These are phyloP conservation scores for Sula dactylatra DNA, from an alignment of 2,113 vertebrate species.

Conservation along the genomic window DNA sequence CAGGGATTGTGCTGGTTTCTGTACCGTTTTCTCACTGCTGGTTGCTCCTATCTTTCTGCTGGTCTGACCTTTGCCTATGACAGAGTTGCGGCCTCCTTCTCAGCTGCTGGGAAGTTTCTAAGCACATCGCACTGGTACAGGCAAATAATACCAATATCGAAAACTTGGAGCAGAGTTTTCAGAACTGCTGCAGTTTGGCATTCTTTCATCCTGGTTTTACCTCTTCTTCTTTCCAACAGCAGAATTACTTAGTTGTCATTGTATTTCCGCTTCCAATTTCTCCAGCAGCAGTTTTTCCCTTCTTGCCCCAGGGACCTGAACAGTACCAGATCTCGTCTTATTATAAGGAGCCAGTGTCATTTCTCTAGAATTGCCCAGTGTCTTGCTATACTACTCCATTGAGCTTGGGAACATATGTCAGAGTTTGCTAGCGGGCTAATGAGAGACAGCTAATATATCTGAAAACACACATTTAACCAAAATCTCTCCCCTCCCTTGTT, in stretches of 20 bases:
- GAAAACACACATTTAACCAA: neutral
- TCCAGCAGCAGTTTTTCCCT: neutral
- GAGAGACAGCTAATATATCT: neutral
- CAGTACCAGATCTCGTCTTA: neutral
- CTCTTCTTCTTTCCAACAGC: neutral
- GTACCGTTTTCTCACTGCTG: neutral
- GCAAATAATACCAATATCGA: neutral
- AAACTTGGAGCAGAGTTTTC: neutral
- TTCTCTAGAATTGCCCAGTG: neutral
- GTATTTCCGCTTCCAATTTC: neutral
- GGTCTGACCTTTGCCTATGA: neutral
- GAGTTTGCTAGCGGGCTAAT: neutral
- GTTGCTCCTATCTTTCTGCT: neutral
- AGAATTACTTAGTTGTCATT: neutral
- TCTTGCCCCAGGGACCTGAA: neutral
- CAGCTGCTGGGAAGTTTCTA: neutral
- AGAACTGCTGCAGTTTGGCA: accelerated
- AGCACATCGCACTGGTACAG: neutral
- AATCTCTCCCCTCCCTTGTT: neutral
- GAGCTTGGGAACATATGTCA: neutral
- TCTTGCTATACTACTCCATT: neutral
- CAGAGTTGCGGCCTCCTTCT: neutral
- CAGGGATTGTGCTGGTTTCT: neutral
- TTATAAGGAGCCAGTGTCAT: neutral
- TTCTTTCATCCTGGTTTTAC: neutral